phyloP scores from a whole-genome alignment of 2,113 vertebrate species.

The Megaleporinus macrocephalus region DNA sequence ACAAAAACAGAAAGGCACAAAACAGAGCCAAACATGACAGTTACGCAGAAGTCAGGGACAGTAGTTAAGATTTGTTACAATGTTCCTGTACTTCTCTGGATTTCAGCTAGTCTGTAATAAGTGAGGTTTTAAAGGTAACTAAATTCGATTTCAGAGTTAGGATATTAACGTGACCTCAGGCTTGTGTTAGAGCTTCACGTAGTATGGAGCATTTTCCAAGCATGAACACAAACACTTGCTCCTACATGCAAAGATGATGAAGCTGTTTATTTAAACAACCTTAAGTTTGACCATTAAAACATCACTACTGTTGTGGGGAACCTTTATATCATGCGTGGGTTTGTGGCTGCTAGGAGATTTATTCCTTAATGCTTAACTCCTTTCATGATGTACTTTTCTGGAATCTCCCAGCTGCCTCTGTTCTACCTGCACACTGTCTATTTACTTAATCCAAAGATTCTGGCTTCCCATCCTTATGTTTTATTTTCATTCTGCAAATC shows the following conservation, averaged over 20 bases:
- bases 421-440: not conserved
- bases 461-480: constrained; percentile 28
- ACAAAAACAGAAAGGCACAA: too few relatives aligned
- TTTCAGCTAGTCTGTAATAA: too few relatives aligned
- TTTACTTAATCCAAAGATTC: constrained; percentile 1
- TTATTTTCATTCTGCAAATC: constrained; percentile 37
- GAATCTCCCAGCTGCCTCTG: not conserved
- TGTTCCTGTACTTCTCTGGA: too few relatives aligned
- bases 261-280: not conserved
- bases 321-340: not conserved
- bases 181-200: too few relatives aligned
- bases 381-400: not conserved
- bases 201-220: too few relatives aligned
- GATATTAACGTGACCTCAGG: too few relatives aligned
- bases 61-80: too few relatives aligned
- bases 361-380: not conserved
- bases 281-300: not conserved
- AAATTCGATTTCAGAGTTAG: too few relatives aligned
- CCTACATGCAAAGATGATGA: not conserved
- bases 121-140: too few relatives aligned
- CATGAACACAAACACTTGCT: too few relatives aligned
- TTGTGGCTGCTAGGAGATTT: not conserved
- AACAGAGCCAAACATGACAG: too few relatives aligned
- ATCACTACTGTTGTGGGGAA: not conserved
- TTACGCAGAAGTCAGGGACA: too few relatives aligned